Percentiles rank a stretch among this genome's conserved stretches.
Conservation (phyloP, 2,113 vertebrate species). For the Oreochromis aureus region DNA sequence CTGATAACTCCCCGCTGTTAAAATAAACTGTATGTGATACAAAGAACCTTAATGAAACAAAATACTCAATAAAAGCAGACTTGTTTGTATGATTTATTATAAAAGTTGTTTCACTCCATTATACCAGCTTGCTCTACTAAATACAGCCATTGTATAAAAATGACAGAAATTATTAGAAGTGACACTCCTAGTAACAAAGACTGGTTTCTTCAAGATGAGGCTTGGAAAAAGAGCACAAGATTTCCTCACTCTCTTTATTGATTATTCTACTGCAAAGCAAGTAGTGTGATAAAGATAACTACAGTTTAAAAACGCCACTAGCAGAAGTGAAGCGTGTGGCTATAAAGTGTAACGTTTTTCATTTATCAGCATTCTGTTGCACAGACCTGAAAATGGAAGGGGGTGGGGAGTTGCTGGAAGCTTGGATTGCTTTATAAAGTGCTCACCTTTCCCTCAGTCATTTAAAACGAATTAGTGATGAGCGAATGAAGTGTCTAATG, state of each 20-base stretch:
- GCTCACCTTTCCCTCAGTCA: constrained; percentile 65
- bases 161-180: background rate
- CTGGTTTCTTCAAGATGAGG: background rate
- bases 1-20: background rate
- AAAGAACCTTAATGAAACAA: constrained; percentile 11
- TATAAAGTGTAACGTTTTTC: constrained; percentile 43
- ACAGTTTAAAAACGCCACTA: constrained; percentile 19
- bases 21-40: constrained; percentile 16
- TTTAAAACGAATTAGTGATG: constrained; percentile 70
- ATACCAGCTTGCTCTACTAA: background rate
- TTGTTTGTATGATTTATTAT: constrained; percentile 39
- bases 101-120: background rate
- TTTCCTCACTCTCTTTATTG: constrained; percentile 3
- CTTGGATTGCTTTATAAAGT: constrained; percentile 45
- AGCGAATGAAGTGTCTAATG: constrained; percentile 62
- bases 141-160: background rate
- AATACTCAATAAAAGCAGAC: constrained; percentile 53
- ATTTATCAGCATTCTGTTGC: constrained; percentile 45
- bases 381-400: constrained; percentile 7
- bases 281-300: constrained; percentile 34
- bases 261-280: constrained; percentile 37
- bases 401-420: background rate
- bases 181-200: background rate
- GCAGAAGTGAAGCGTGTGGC: constrained; percentile 12
- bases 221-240: background rate